Evolutionary conservation across 2,888 invertebrate genomes (phyloP).

Genomic region (Hyposoter dolosus): DNA sequence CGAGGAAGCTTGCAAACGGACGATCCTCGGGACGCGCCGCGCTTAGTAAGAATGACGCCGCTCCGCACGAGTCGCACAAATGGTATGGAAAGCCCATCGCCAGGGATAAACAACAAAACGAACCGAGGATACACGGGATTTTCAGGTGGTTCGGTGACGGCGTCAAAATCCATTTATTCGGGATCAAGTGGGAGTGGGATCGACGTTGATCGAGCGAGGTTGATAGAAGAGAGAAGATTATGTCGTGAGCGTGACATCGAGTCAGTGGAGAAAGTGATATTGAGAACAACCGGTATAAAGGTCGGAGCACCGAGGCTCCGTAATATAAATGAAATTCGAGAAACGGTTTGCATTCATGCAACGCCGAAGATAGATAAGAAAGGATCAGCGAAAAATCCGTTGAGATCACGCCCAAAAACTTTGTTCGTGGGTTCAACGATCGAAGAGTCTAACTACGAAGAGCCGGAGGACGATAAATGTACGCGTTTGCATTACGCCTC

Average conservation of each 20-base stretch:
- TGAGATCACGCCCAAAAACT: constrained; percentile 29
- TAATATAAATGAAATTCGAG: constrained; percentile 80
- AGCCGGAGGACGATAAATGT: constrained; percentile 2
- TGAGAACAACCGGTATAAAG: constrained; percentile 76
- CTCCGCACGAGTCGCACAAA: constrained; percentile 75
- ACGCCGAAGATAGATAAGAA: constrained; percentile 54
- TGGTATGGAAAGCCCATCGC: constrained; percentile 25
- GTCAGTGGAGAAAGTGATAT: constrained; percentile 76
- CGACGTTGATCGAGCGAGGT: constrained; percentile 74
- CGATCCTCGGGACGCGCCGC: constrained; percentile 79
- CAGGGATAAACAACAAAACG: constrained; percentile 36
- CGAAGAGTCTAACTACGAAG: constrained; percentile 19
- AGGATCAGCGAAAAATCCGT: background rate
- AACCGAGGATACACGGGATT: background rate
- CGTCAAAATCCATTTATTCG: constrained; percentile 67
- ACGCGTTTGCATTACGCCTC: constrained; percentile 50
- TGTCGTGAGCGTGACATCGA: constrained; percentile 77
- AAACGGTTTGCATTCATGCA: constrained; percentile 75
- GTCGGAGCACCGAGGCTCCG: constrained; percentile 77
- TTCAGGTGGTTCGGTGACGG: constrained; percentile 5
- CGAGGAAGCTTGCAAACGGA: constrained; percentile 81
- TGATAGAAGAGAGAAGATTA: constrained; percentile 77
- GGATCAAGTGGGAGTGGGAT: constrained; percentile 71
- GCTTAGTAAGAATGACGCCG: constrained; percentile 80
- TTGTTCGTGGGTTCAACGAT: constrained; percentile 21